Conservation (phyloP, 1,140 invertebrate species). For the Diprion similis region DNA sequence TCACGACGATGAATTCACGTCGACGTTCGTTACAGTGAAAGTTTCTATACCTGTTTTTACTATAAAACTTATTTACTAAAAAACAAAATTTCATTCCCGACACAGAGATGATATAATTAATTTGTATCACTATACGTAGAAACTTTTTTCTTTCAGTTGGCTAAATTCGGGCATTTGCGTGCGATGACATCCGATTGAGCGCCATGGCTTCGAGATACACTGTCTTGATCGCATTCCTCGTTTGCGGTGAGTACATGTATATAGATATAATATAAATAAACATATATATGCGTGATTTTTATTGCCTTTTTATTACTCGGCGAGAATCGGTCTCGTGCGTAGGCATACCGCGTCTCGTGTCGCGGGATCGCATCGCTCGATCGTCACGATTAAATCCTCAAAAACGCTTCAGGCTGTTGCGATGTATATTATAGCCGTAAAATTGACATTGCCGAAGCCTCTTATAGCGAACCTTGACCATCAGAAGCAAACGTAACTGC, state of each 20-base stretch:
- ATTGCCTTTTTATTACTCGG: background rate
- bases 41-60: background rate
- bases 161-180: conserved; percentile 32
- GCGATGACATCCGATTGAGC: conserved; percentile 47
- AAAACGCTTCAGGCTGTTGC: conserved; percentile 6
- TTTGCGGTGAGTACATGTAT: conserved; percentile 36
- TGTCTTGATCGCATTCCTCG: conserved; percentile 38
- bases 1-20: no score
- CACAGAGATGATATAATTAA: conserved; percentile 2
- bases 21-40: conserved; percentile 10
- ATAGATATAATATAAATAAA: background rate
- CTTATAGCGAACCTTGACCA: background rate
- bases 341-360: conserved; percentile 1
- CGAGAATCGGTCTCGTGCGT: conserved; percentile 13
- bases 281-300: background rate
- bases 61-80: no score
- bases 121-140: conserved; percentile 15
- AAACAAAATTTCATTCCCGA: conserved; percentile 16
- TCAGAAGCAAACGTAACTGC: no score
- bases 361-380: conserved; percentile 6
- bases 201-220: conserved; percentile 46
- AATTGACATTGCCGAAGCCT: background rate
- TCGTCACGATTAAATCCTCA: background rate
- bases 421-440: background rate
- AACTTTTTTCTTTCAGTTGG: conserved; percentile 42